These are phyloP conservation scores for Strigops habroptila DNA, from an alignment of 2,113 vertebrate species.

Conservation along the genomic window DNA sequence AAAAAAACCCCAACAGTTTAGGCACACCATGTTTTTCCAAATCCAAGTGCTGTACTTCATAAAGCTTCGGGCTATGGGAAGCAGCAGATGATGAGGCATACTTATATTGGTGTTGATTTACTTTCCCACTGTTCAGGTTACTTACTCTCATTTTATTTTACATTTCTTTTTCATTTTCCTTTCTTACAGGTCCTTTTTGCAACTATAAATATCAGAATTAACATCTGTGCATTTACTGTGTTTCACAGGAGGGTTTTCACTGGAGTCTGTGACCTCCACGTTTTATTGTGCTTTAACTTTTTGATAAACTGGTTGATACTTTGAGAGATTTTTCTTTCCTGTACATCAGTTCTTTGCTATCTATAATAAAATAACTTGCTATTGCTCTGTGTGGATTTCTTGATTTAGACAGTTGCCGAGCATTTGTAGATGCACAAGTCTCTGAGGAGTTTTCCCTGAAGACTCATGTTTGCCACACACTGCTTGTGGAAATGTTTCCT, in stretches of 20 bases:
- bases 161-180: not conserved
- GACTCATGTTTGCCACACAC: not conserved
- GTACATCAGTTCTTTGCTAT: not conserved
- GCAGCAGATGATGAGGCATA: not conserved
- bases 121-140: not conserved
- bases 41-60: not conserved
- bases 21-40: not conserved
- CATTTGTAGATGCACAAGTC: accelerated
- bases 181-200: not conserved
- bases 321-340: not conserved
- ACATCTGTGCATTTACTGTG: not conserved
- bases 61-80: not conserved
- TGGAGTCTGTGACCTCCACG: not conserved
- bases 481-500: not conserved
- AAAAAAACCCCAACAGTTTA: not conserved
- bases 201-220: not conserved
- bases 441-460: not conserved
- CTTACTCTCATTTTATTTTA: not conserved
- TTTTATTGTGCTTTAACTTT: not conserved
- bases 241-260: accelerated
- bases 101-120: not conserved
- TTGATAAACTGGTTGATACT: not conserved
- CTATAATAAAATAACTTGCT: not conserved
- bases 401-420: not conserved
- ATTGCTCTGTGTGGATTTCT: not conserved